Percentiles rank a stretch among this genome's conserved stretches.
phyloP scores from a whole-genome alignment of 2,888 invertebrate genomes.

The Gandaritis pyraliata region DNA sequence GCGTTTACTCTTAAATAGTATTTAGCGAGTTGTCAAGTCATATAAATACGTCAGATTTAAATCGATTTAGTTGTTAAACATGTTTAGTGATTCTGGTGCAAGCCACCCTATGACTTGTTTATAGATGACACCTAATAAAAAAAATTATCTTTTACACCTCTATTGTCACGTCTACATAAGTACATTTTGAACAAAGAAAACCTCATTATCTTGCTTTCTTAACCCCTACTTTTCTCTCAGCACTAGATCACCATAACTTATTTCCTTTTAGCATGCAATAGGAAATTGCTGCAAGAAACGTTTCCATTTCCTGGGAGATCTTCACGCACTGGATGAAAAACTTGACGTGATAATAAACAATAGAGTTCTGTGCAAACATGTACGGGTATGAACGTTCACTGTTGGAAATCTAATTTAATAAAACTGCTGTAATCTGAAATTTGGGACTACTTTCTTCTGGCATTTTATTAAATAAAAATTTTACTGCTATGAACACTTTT shows the following conservation, averaged over 20 bases:
- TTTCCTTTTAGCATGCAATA: constrained; percentile 62
- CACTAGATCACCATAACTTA: constrained; percentile 41
- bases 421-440: background rate
- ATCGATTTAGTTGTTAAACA: too few species aligned
- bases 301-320: constrained; percentile 65
- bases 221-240: constrained; percentile 18
- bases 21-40: too few species aligned
- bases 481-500: too few species aligned
- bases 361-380: constrained; percentile 2
- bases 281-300: constrained; percentile 68
- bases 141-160: background rate
- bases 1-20: too few species aligned
- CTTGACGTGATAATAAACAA: background rate
- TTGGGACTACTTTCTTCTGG: too few species aligned
- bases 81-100: too few species aligned
- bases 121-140: too few species aligned
- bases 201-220: constrained; percentile 7
- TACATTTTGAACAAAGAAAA: background rate
- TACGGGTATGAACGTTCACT: constrained; percentile 3
- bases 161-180: background rate
- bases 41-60: too few species aligned
- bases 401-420: background rate
- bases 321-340: constrained; percentile 28
- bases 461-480: too few species aligned
- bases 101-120: too few species aligned